Percentiles rank a stretch among this genome's conserved stretches.
Evolutionary conservation across 2,888 invertebrate genomes (phyloP).

Genomic region (Dugesia japonica): DNA sequence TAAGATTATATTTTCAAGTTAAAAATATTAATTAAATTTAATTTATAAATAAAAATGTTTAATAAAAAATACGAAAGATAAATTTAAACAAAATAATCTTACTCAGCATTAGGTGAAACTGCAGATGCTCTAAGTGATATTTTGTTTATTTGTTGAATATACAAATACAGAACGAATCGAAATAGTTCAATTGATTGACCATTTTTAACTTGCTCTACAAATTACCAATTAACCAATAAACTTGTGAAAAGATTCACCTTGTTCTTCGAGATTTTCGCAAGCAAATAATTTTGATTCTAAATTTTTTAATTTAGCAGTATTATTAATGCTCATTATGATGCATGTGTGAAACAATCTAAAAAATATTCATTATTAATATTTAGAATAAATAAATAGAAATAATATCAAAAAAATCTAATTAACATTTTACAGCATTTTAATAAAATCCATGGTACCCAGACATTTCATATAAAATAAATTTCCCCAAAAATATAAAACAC

Average conservation of each 20-base stretch:
- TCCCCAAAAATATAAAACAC: too few relatives aligned
- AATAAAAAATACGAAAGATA: too few relatives aligned
- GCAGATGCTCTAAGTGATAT: constrained; percentile 46
- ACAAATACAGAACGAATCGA: constrained; percentile 46
- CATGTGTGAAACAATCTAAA: constrained; percentile 30
- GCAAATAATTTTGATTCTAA: constrained; percentile 24
- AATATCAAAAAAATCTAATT: too few relatives aligned
- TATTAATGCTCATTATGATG: constrained; percentile 26
- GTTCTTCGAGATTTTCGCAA: constrained; percentile 23
- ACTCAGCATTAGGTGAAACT: constrained; percentile 36
- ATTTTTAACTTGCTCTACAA: constrained; percentile 26
- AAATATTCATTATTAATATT: background rate
- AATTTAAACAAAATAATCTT: too few relatives aligned
- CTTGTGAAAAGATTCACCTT: background rate
- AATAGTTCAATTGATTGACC: constrained; percentile 40
- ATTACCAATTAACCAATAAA: background rate
- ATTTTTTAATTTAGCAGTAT: constrained; percentile 11
- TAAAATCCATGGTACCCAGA: too few relatives aligned
- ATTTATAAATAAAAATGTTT: too few relatives aligned
- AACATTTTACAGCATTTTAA: too few relatives aligned
- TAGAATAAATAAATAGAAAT: too few relatives aligned
- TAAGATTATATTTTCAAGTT: too few relatives aligned
- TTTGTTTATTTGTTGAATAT: constrained; percentile 46
- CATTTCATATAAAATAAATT: too few relatives aligned
- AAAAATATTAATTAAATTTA: too few relatives aligned